A percentile compares a stretch with the other conserved stretches of the same genome.
These are phyloP conservation scores for Rosalia funebris DNA, from an alignment of 2,888 invertebrate species.

Conservation along the genomic window DNA sequence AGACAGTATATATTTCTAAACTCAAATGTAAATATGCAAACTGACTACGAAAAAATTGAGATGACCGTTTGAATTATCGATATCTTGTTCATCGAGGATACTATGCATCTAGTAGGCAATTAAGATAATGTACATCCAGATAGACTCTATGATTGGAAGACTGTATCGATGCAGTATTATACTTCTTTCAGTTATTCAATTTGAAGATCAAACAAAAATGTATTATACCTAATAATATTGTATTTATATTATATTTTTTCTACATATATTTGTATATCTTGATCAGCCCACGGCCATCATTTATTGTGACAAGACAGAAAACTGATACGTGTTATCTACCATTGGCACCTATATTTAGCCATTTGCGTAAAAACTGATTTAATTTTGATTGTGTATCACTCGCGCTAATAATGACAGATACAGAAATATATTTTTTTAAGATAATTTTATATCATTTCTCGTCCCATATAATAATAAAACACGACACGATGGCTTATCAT, in stretches of 20 bases:
- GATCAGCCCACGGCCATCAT: constrained; percentile 3
- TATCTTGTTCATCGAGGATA: background rate
- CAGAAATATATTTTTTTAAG: constrained; percentile 7
- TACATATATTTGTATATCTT: background rate
- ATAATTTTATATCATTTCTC: constrained; percentile 8
- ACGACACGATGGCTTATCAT: background rate
- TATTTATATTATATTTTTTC: too few species aligned
- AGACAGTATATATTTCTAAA: too few species aligned
- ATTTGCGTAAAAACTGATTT: constrained; percentile 16
- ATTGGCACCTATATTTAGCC: constrained; percentile 13
- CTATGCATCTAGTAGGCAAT: background rate
- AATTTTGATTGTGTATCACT: constrained; percentile 13
- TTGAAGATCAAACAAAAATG: background rate
- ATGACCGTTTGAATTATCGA: too few species aligned
- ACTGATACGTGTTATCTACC: constrained; percentile 6
- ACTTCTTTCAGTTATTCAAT: background rate
- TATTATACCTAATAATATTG: too few species aligned
- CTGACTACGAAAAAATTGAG: too few species aligned
- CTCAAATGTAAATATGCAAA: too few species aligned
- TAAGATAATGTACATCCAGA: background rate
- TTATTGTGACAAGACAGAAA: constrained; percentile 6
- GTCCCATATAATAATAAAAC: background rate
- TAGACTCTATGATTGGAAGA: background rate
- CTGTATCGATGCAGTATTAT: background rate
- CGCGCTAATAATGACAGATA: background rate